Base-by-base conservation (phyloP, 2,888 invertebrate genomes). In the Drosophila suboccidentalis region DNA sequence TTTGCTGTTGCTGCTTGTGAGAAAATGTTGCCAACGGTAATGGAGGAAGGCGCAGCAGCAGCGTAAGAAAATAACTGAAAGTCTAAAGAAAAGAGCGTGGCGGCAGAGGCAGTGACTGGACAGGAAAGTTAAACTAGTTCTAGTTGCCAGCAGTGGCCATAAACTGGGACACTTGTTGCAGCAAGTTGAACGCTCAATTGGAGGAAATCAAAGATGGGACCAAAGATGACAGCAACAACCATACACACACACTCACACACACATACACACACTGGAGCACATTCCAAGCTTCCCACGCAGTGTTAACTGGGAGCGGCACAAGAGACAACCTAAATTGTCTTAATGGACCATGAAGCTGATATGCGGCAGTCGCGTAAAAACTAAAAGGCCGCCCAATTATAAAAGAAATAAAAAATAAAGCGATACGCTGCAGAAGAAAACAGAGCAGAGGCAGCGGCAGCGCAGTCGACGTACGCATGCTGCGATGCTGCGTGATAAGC, bases 111-210 rank as follows among this genome's bases (percentile, higher is more conserved):
- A 49, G 26, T 47, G 55, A 53, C 61, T 77, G 81, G 80, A 77
- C 89, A 85, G 88, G 88, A 87, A 87, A 77, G 83, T 89, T 88
- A 88, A 85, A 89, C 90, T 86, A 86, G 89, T 88, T 84, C 76
- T 89, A 87, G 82, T 79, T 70, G 80, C 64, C n/a, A 55, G 62
- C 57, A 9, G 60, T 58, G 51, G 71, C 80, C 73, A 85, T 73
- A 87, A 86, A 86, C 70, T 86, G 90, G 86, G 86, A 88, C 86
- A 86, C 86, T 86, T 86, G 86, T 83, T 90, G 87, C 81, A 69
- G 59, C 90, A 75, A 86, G 71, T 74, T 89, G 71, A 77, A 70
- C 74, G 66, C 68, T 76, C 60, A 78, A 83, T 83, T 74, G 72
- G 54, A 67, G 51, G 58, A 69, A 89, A 81, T 87, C 89, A 84